These are phyloP conservation scores for Xenus cinereus DNA, from an alignment of 2,113 vertebrate genomes.

Conservation along the genomic window DNA sequence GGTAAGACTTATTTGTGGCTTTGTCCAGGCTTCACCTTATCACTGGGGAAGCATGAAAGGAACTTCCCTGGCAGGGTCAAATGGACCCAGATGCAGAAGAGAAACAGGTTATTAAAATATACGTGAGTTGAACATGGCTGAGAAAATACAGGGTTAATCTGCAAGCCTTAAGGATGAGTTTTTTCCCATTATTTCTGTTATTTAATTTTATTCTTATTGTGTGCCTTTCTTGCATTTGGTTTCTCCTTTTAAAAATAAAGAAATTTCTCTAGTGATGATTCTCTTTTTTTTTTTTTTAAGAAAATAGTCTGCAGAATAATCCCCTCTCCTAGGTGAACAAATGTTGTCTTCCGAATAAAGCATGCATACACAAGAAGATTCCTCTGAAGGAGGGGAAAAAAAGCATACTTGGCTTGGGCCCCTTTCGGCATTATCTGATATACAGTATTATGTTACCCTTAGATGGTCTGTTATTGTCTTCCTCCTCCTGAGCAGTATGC, in stretches of 20 bases:
- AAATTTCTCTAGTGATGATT: not conserved
- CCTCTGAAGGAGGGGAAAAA: not conserved
- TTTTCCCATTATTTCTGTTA: not conserved
- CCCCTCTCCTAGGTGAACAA: not conserved
- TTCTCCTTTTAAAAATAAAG: not conserved
- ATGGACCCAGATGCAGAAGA: not conserved
- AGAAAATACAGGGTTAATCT: not conserved
- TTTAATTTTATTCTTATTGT: not conserved
- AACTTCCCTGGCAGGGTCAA: not conserved
- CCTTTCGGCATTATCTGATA: not conserved
- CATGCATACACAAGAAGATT: not conserved
- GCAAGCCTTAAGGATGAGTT: not conserved
- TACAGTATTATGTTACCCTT: slow-evolving; percentile 10
- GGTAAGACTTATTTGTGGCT: not conserved
- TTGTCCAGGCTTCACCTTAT: not conserved
- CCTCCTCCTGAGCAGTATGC: not conserved
- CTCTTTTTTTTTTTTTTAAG: not conserved
- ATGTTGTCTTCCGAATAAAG: not conserved
- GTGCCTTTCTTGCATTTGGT: not conserved
- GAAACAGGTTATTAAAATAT: not conserved
- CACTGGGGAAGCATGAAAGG: not conserved
- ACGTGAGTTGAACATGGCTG: not conserved
- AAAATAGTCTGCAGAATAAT: slow-evolving; percentile 8
- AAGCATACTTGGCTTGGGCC: not conserved
- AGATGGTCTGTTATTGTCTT: slow-evolving; percentile 35